Percentiles rank a stretch among this genome's conserved stretches.
These are phyloP conservation scores for Axinella damicornis DNA, from an alignment of 37 sponge, comb jelly and placozoan species.

Conservation along the genomic window DNA sequence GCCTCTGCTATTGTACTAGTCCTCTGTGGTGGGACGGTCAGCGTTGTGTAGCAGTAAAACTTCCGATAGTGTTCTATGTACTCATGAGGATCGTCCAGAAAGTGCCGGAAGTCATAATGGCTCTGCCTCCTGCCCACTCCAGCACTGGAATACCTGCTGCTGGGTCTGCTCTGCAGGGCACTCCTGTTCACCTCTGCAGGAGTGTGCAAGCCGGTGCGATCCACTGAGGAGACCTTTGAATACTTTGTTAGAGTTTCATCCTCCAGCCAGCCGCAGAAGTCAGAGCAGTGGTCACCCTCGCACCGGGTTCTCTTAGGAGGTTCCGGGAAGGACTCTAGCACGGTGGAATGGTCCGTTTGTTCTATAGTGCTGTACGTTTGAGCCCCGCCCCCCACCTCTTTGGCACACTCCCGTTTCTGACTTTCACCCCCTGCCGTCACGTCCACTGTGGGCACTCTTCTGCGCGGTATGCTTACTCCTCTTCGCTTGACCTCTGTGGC, in stretches of 20 bases:
- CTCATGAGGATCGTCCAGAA: background rate
- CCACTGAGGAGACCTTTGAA: background rate
- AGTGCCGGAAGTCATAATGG: constrained; percentile 36
- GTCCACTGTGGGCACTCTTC: constrained; percentile 51
- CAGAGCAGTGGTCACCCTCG: background rate
- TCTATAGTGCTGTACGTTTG: constrained; percentile 12
- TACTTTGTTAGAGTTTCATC: background rate
- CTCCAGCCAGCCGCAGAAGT: constrained; percentile 46
- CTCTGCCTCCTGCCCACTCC: background rate
- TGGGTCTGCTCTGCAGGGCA: constrained; percentile 12
- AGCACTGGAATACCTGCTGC: background rate
- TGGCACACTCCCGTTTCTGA: too few species aligned
- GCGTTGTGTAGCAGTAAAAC: constrained; percentile 7
- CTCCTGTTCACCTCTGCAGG: constrained; percentile 9
- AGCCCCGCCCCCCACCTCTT: background rate
- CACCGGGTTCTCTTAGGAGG: background rate
- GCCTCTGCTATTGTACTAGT: background rate
- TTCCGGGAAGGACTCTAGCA: background rate
- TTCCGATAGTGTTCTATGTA: constrained; percentile 25
- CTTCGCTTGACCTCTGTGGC: background rate
- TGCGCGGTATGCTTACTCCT: constrained; percentile 17
- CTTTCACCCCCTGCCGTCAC: background rate
- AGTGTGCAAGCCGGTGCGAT: background rate
- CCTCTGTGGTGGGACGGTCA: background rate
- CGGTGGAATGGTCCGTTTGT: background rate